Percentiles rank a stretch among this genome's conserved stretches.
These are phyloP conservation scores for Peromyscus attwateri DNA, from an alignment of 2,797 vertebrate species.

Conservation along the genomic window DNA sequence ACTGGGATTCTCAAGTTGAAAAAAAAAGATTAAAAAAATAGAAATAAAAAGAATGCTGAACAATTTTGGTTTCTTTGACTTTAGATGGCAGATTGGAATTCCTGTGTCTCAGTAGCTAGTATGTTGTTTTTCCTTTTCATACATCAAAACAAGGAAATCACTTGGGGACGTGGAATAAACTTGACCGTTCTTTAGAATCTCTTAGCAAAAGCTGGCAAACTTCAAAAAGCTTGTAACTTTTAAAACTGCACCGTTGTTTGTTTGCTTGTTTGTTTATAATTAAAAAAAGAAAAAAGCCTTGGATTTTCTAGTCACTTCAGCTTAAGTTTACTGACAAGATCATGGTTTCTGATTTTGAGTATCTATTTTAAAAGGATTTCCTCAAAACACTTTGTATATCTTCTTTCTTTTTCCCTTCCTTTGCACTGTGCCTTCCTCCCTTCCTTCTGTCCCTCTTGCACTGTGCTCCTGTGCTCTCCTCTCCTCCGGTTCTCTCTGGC, in stretches of 20 bases:
- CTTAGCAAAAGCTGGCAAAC: background rate
- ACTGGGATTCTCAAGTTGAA: background rate
- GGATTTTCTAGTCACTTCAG: background rate
- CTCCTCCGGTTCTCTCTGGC: background rate
- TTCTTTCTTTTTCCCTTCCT: background rate
- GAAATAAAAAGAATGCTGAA: background rate
- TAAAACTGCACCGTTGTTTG: background rate
- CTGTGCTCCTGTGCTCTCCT: background rate
- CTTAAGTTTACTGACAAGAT: background rate
- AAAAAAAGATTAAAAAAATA: background rate
- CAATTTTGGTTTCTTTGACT: background rate
- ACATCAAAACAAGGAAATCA: background rate
- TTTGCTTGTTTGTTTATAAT: background rate
- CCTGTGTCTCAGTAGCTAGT: background rate
- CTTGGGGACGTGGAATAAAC: background rate
- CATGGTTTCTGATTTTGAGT: background rate
- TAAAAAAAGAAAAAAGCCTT: background rate
- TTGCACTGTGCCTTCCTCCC: background rate
- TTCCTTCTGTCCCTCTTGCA: too few relatives aligned
- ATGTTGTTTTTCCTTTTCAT: constrained; percentile 12
- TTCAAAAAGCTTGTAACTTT: background rate
- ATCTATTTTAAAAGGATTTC: background rate
- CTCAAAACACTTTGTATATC: background rate
- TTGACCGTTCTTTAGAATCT: background rate
- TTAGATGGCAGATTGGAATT: background rate